Conservation (phyloP, 2,797 vertebrate species). For the Chrosomus eos region DNA sequence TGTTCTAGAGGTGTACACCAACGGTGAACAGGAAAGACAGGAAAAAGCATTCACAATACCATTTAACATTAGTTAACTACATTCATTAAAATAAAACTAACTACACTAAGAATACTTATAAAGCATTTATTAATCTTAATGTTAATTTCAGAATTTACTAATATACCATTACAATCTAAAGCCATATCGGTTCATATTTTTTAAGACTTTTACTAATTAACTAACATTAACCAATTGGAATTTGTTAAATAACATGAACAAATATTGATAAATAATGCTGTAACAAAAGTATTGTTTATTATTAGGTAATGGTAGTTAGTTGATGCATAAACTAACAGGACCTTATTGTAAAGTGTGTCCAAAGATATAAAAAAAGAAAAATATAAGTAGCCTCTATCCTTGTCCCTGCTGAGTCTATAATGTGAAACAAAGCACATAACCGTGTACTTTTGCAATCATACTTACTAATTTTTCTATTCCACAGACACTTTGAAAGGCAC, state of each 20-base stretch:
- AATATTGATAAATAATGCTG: background rate
- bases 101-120: background rate
- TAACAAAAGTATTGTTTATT: too few relatives aligned
- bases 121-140: background rate
- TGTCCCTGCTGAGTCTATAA: background rate
- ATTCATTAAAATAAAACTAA: background rate
- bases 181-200: background rate
- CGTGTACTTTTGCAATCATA: background rate
- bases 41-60: background rate
- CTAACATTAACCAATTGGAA: background rate
- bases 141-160: too few relatives aligned
- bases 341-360: background rate
- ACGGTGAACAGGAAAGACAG: background rate
- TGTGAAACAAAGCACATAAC: background rate
- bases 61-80: background rate
- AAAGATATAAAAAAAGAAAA: background rate
- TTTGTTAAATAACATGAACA: background rate
- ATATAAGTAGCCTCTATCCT: background rate
- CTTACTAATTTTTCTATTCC: too few relatives aligned
- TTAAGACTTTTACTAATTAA: too few relatives aligned
- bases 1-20: background rate
- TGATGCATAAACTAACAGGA: background rate
- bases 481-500: background rate
- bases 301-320: background rate
- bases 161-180: background rate